A percentile compares a stretch with the other conserved stretches of the same genome.
Conservation (phyloP, 2,888 invertebrate genomes). For the Thymelicus sylvestris region DNA sequence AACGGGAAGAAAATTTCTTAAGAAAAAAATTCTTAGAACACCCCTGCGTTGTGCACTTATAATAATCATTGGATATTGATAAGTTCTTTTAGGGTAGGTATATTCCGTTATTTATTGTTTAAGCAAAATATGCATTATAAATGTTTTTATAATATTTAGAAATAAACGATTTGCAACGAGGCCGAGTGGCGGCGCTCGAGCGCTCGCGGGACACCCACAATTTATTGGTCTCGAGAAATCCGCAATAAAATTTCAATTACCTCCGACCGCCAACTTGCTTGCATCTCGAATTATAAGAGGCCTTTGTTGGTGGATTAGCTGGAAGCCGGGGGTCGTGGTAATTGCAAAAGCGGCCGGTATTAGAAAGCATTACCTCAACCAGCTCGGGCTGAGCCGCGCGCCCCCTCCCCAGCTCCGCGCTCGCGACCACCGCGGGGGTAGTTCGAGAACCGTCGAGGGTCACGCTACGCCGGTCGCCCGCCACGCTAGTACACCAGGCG, state of each 20-base stretch:
- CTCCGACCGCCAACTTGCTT: constrained; percentile 41
- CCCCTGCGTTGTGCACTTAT: too few species aligned
- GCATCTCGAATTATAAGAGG: constrained; percentile 49
- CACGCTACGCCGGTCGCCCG: constrained; percentile 39
- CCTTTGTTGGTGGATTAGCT: constrained; percentile 54
- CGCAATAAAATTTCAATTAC: constrained; percentile 53
- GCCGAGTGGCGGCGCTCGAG: constrained; percentile 16
- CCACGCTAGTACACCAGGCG: constrained; percentile 38
- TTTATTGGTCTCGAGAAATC: constrained; percentile 35
- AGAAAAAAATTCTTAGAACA: too few species aligned
- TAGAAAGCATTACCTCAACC: constrained; percentile 65
- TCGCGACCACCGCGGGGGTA: constrained; percentile 20
- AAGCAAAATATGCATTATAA: not conserved
- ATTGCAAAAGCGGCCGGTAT: constrained; percentile 63
- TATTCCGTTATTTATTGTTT: too few species aligned
- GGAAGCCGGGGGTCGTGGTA: constrained; percentile 51
- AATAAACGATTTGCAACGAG: constrained; percentile 7
- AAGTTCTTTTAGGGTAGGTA: not conserved
- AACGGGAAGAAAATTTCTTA: too few species aligned
- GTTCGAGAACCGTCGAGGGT: constrained; percentile 13
- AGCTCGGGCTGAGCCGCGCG: constrained; percentile 54
- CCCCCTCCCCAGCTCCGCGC: constrained; percentile 25
- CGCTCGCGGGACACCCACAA: constrained; percentile 26
- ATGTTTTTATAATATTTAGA: not conserved
- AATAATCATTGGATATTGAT: too few species aligned